Base-by-base conservation (phyloP, 2,888 invertebrate species). In the Psococerastis gibbosa region DNA sequence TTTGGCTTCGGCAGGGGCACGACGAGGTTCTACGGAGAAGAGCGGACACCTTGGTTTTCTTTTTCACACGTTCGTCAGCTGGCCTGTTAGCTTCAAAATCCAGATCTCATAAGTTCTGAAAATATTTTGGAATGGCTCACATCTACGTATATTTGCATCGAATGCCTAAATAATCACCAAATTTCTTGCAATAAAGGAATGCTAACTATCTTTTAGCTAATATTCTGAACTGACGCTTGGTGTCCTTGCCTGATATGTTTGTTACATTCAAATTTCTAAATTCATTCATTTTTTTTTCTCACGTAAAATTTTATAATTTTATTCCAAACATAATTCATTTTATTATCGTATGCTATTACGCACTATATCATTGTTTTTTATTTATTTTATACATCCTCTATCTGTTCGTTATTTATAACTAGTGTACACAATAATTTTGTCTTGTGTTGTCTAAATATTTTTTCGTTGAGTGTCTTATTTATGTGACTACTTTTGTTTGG, bases 401-500 rank as follows among this genome's bases (percentile, higher is more conserved):
- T 43, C 35, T 45, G 48, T 35, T 46, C 49, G 44, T 46, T 43
- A 42, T 45, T 49, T 42, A 32, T 35, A 31, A 42, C 35, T 22
- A 46, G 35, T 43, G 17, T 17, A 42, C 9, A 23, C 23, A 43
- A 31, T 41, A 23, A 32, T 32, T 51, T 54, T 59, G 60, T 61
- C 59, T 57, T 59, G 58, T 60, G 59, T 60, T 56, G 57, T 60
- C 60, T 57, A 55, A 57, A 59, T 56, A 57, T 59, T 45, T 45
- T 17, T 45, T 15, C 33, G 17, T 20, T 41, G 43, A 22, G 13
- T 16, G 45, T 27, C 23, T 33, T 47, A 48, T 55, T 55, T 57
- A 53, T 56, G 57, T 60, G 56, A 54, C 59, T 59, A 59, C 58
- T 60, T 60, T 59, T 61, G 58, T 56, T 54, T 54, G 56, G 57